A percentile compares a stretch with the other conserved stretches of the same genome.
Evolutionary conservation across 2,888 invertebrate genomes (phyloP).

Genomic region (Agrilus mali): DNA sequence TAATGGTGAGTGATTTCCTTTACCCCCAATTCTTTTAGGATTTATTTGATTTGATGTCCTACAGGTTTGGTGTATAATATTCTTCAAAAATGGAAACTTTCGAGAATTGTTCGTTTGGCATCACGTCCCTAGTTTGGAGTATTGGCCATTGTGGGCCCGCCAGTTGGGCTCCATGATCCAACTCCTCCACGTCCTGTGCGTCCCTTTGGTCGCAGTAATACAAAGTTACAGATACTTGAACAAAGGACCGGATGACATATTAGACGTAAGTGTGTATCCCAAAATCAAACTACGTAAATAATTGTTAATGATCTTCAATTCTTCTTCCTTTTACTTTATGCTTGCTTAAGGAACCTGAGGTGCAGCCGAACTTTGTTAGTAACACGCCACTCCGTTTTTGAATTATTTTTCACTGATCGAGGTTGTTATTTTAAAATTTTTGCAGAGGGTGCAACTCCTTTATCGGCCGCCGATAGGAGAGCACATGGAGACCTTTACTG

Average conservation of each 20-base stretch:
- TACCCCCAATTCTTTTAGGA: background rate
- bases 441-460: conserved; percentile 68
- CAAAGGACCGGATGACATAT: conserved; percentile 72
- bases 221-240: conserved; percentile 67
- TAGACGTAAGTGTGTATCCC: conserved; percentile 54
- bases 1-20: conserved; percentile 47
- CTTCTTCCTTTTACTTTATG: background rate
- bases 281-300: background rate
- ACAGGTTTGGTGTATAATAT: conserved; percentile 52
- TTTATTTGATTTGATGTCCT: conserved; percentile 9
- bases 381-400: background rate
- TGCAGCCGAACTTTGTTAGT: conserved; percentile 1
- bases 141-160: conserved; percentile 70
- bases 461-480: conserved; percentile 60
- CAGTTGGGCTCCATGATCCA: conserved; percentile 69
- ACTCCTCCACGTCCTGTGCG: conserved; percentile 58
- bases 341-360: background rate
- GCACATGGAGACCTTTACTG: conserved; percentile 33
- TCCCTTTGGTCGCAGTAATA: conserved; percentile 60
- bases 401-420: background rate
- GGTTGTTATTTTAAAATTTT: conserved; percentile 17
- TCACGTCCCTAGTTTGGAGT: conserved; percentile 45
- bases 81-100: conserved; percentile 57
- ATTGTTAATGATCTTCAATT: background rate
- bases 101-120: conserved; percentile 56